Percentiles rank a stretch among this genome's conserved stretches.
These are phyloP conservation scores for Cactoblastis cactorum DNA, from an alignment of 2,888 invertebrate species.

Conservation along the genomic window DNA sequence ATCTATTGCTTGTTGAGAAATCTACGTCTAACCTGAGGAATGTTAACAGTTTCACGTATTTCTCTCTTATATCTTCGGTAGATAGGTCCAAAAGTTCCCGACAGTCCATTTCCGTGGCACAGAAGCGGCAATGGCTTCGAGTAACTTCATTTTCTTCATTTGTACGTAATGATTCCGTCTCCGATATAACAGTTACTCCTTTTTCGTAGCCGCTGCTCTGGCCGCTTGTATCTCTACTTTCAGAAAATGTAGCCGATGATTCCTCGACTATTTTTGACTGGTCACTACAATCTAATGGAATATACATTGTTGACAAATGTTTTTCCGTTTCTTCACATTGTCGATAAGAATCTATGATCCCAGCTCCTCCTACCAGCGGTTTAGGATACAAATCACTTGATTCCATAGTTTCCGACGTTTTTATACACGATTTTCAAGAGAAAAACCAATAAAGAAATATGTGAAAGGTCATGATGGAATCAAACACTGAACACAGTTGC, in stretches of 20 bases:
- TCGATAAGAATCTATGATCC: background rate
- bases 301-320: background rate
- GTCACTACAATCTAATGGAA: background rate
- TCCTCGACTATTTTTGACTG: background rate
- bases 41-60: background rate
- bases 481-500: background rate
- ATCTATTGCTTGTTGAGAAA: background rate
- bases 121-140: background rate
- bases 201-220: background rate
- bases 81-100: background rate
- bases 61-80: background rate
- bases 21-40: background rate
- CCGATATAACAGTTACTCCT: background rate
- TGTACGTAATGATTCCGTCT: background rate
- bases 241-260: background rate
- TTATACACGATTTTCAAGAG: background rate
- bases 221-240: background rate
- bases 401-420: background rate
- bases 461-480: background rate
- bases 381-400: background rate
- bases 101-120: conserved; percentile 1
- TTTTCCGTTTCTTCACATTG: background rate
- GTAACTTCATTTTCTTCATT: background rate
- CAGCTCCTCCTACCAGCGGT: background rate
- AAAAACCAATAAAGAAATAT: background rate